Base-by-base conservation (phyloP, 2,113 vertebrate species). In the Datnioides undecimradiatus region DNA sequence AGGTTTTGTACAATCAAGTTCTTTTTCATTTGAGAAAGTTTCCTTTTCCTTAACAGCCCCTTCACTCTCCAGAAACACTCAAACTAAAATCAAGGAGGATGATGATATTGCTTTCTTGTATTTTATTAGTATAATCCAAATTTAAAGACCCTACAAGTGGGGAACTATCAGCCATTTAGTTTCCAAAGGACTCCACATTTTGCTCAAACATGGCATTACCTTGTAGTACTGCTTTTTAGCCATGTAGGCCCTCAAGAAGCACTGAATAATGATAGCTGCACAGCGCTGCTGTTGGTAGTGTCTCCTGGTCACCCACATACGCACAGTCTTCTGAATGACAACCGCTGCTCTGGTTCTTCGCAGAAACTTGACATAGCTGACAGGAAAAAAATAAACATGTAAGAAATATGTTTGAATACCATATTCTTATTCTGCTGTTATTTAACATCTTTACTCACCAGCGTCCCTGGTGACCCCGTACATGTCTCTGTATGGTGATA, bases 401-500 rank as follows among this genome's bases (percentile, higher is more conserved):
- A 14, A 19, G 21, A 79, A 69, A 68, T 12, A 25, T 40, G 11
- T 2, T 21, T n/a, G 1, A 69, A 11, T 17, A 23, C 21, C 11
- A 3, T 16, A 16, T 3, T 59, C 23, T 48, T 21, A 2, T 21
- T 45, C 3, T 17, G 19, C 25, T 70, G 8, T 21, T 74, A 29
- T 25, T 57, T 13, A 6, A 23, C 5, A 3, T 36, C 27, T 70
- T 21, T 29, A 87, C 96, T 92, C 88, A 99, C 98, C 97, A 94
- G 88, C 97, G 94, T 33, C 97, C 98, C 84, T 97, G 98, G 86
- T 97, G 94, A 29, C 97, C 97, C 11, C 98, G 95, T 71, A 96
- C 94, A 0, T 95, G 83, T 95, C 95, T 96, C 95, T 99, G 98
- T 60, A 99, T 92, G 12, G 95, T 95, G 83, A 98, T 80, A 54